Evolutionary conservation across 2,888 invertebrate genomes (phyloP).

Genomic region (Dyspetes luteomarginatus): DNA sequence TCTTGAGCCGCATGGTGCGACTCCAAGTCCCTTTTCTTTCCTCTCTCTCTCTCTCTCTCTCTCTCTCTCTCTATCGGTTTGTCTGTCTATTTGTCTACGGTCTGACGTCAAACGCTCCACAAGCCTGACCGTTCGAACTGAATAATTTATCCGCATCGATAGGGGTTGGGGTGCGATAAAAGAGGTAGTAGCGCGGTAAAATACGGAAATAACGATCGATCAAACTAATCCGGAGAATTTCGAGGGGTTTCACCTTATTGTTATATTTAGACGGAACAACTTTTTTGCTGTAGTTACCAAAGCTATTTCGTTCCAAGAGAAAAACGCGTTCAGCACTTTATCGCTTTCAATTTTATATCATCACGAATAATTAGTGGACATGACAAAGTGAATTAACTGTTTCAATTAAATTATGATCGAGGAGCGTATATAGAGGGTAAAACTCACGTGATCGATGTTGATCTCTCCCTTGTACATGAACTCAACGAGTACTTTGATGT

Average conservation of each 20-base stretch:
- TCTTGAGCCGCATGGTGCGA: no score
- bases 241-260: constrained; percentile 30
- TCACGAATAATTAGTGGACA: no score
- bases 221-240: constrained; percentile 52
- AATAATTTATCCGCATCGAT: constrained; percentile 63
- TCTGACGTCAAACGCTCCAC: constrained; percentile 61
- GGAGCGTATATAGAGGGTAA: no score
- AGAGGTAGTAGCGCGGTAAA: constrained; percentile 41
- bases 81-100: constrained; percentile 41
- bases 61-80: constrained; percentile 6
- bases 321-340: no score
- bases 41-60: no score
- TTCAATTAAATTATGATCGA: no score
- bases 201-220: constrained; percentile 65
- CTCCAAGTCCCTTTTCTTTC: no score
- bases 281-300: constrained; percentile 9
- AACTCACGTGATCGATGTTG: constrained; percentile 95
- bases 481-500: constrained; percentile 94
- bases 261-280: constrained; percentile 31
- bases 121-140: constrained; percentile 61
- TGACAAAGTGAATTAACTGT: no score
- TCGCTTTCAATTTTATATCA: no score
- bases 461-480: constrained; percentile 99
- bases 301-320: no score
- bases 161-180: constrained; percentile 53